Evolutionary conservation across 2,888 invertebrate species (phyloP).

Genomic region (Nymphalis c-album): DNA sequence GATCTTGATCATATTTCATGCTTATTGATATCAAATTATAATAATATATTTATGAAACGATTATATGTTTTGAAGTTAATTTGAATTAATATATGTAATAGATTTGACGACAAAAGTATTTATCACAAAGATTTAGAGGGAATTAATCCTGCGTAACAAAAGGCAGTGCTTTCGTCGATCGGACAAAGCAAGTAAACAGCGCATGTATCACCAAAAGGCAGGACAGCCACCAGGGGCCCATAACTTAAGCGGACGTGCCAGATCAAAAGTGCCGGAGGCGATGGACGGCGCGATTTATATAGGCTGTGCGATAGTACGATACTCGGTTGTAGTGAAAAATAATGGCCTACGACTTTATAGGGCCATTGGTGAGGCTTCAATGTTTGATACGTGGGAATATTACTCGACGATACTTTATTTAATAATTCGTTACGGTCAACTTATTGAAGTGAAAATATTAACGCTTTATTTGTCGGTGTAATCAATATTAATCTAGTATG

Average conservation of each 20-base stretch:
- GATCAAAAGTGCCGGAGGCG: slow-evolving; percentile 69
- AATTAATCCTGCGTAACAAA: background rate
- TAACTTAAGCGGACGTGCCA: slow-evolving; percentile 69
- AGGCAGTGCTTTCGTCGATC: slow-evolving; percentile 24
- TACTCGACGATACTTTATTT: background rate
- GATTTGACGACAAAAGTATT: background rate
- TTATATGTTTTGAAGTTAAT: too few relatives aligned
- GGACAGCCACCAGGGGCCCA: slow-evolving; percentile 66
- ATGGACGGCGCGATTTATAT: slow-evolving; percentile 66
- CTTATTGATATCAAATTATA: too few relatives aligned
- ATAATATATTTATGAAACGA: too few relatives aligned
- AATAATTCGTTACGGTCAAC: background rate
- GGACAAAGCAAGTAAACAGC: slow-evolving; percentile 40
- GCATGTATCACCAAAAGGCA: slow-evolving; percentile 45
- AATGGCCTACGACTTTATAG: slow-evolving; percentile 51
- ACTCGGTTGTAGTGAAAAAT: slow-evolving; percentile 62
- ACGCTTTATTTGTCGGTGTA: too few relatives aligned
- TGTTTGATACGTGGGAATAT: slow-evolving; percentile 17
- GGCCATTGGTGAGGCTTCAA: slow-evolving; percentile 25
- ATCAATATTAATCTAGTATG: too few relatives aligned
- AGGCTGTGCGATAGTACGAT: slow-evolving; percentile 48
- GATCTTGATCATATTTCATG: too few relatives aligned
- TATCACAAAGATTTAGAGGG: background rate
- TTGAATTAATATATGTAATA: background rate
- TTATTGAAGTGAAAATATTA: background rate